A percentile compares a stretch with the other conserved stretches of the same genome.
These are phyloP conservation scores for Leptatherina wallacei DNA, from an alignment of 2,797 vertebrate species.

Conservation along the genomic window DNA sequence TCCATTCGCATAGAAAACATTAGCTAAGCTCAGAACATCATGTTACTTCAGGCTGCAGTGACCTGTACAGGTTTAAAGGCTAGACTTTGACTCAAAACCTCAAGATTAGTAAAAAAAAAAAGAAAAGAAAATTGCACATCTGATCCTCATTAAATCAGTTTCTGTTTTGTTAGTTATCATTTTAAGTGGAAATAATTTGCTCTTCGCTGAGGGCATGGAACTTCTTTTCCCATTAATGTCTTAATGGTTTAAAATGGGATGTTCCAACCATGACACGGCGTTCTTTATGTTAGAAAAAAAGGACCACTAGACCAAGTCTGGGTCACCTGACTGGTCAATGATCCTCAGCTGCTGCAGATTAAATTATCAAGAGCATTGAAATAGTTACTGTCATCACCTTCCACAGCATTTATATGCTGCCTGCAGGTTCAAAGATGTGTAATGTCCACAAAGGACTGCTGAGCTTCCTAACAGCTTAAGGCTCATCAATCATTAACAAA, in stretches of 20 bases:
- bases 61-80: not conserved
- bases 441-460: not conserved
- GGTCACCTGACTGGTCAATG: no score
- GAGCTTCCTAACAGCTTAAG: not conserved
- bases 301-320: no score
- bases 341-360: not conserved
- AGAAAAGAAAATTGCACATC: no score
- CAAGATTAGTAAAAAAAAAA: not conserved
- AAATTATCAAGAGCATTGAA: not conserved
- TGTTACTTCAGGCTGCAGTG: not conserved
- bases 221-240: no score
- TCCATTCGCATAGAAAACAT: not conserved
- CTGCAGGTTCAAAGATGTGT: not conserved
- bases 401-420: not conserved
- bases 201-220: no score
- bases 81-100: not conserved
- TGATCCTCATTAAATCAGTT: not conserved
- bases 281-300: not conserved
- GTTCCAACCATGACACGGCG: not conserved
- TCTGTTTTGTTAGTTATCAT: not conserved
- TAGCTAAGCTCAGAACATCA: not conserved
- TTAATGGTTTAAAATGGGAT: not conserved
- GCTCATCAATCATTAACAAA: slow-evolving; percentile 8
- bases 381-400: not conserved
- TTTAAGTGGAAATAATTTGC: no score